Conservation (phyloP, 2,113 vertebrate genomes). For the Hystrix cristata region DNA sequence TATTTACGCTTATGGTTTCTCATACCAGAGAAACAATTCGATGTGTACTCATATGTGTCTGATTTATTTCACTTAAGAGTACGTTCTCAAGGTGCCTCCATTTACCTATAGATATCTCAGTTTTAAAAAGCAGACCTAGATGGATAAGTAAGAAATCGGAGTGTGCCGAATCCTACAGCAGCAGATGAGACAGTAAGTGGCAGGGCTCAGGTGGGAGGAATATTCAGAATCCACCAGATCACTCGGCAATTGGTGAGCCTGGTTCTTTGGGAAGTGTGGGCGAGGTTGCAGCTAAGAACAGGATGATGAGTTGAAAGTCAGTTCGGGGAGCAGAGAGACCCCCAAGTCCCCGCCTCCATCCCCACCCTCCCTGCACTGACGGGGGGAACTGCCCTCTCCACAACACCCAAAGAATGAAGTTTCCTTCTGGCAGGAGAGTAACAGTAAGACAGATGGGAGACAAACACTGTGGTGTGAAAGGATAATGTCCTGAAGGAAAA, state of each 20-base stretch:
- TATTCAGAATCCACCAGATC: neutral
- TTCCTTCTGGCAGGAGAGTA: neutral
- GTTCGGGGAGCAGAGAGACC: neutral
- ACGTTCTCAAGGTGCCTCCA: too few species aligned
- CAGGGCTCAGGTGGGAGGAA: neutral
- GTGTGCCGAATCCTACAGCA: neutral
- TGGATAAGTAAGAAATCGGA: neutral
- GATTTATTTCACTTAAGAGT: too few species aligned
- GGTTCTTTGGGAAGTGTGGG: neutral
- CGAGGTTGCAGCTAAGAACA: neutral
- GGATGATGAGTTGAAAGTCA: slow-evolving; percentile 2
- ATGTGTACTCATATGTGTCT: too few species aligned
- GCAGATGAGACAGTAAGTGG: neutral
- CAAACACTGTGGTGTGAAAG: neutral
- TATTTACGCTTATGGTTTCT: too few species aligned
- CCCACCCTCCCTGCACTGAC: neutral
- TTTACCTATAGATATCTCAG: neutral
- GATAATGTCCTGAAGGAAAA: neutral
- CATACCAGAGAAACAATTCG: too few species aligned
- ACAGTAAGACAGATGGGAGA: neutral
- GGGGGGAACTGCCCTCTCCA: neutral
- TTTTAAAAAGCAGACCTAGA: neutral
- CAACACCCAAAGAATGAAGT: neutral
- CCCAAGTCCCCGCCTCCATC: neutral
- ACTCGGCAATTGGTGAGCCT: neutral